These are phyloP conservation scores for Hypanus sabinus DNA, from an alignment of 2,113 vertebrate species.

Conservation along the genomic window DNA sequence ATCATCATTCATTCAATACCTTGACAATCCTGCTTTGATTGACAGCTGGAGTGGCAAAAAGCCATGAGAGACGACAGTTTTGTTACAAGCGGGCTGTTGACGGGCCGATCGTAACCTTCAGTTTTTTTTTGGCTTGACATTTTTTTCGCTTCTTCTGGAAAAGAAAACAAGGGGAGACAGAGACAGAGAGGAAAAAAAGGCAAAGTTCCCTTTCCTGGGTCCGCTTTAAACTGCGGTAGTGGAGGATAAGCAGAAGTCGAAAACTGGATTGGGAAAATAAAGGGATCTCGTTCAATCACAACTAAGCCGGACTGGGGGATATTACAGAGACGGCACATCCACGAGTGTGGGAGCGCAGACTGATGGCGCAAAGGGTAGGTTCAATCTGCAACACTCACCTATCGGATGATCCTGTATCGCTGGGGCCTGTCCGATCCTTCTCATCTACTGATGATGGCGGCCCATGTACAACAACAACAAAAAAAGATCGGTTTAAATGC, in stretches of 20 bases:
- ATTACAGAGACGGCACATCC: constrained; percentile 95
- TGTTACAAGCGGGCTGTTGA: constrained; percentile 98
- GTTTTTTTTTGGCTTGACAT: constrained; percentile 43
- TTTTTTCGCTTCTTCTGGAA: constrained; percentile 38
- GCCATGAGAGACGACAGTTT: constrained; percentile 99
- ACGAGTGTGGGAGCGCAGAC: constrained; percentile 99
- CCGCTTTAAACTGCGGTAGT: constrained; percentile 65
- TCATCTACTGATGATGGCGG: constrained; percentile 63
- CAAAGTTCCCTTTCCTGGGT: constrained; percentile 66
- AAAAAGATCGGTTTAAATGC: constrained; percentile 12
- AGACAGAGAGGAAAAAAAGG: constrained; percentile 65
- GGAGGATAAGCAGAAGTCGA: constrained; percentile 82
- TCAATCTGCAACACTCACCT: constrained; percentile 88
- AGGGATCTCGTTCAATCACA: constrained; percentile 82
- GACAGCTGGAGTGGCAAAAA: constrained; percentile 99
- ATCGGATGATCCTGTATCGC: constrained; percentile 76
- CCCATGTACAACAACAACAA: constrained; percentile 52
- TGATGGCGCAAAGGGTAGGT: constrained; percentile 99
- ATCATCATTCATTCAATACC: constrained; percentile 99
- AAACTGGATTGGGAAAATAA: constrained; percentile 71
- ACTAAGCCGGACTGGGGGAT: constrained; percentile 79
- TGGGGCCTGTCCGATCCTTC: constrained; percentile 69
- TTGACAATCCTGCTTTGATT: constrained; percentile 99
- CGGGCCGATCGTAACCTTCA: constrained; percentile 95
- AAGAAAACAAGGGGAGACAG: constrained; percentile 48